Evolutionary conservation across 2,797 vertebrate genomes (phyloP).

Genomic region (Molossus alvarezi): DNA sequence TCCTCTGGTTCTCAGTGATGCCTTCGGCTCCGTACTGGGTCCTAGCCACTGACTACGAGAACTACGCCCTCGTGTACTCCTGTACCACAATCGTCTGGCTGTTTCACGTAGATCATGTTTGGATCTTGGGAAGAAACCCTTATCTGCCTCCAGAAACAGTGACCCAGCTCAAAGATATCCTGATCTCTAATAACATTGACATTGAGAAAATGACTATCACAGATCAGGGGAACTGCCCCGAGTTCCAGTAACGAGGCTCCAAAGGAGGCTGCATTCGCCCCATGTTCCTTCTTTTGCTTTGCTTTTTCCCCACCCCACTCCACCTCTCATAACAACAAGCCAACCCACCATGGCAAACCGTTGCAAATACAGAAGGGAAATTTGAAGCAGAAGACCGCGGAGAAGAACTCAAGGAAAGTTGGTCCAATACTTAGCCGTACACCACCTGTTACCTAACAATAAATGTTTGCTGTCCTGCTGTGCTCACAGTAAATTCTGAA

Average conservation of each 20-base stretch:
- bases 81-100: slow-evolving; percentile 94
- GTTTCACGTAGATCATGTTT: slow-evolving; percentile 95
- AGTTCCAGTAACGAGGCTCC: slow-evolving; percentile 82
- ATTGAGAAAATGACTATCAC: slow-evolving; percentile 92
- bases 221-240: slow-evolving; percentile 93
- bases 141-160: slow-evolving; percentile 92
- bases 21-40: slow-evolving; percentile 95
- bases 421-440: background rate
- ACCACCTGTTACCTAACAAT: slow-evolving; percentile 63
- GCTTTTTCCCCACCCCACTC: background rate
- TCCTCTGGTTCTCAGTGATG: slow-evolving; percentile 90
- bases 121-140: slow-evolving; percentile 94
- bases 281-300: slow-evolving; percentile 50
- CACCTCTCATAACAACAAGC: background rate
- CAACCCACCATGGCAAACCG: background rate
- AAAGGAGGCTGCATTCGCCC: background rate
- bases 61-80: slow-evolving; percentile 94
- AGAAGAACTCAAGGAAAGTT: slow-evolving; percentile 6
- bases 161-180: slow-evolving; percentile 90
- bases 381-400: background rate
- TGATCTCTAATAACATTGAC: slow-evolving; percentile 93
- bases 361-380: background rate
- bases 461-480: slow-evolving; percentile 75
- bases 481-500: slow-evolving; percentile 44
- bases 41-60: slow-evolving; percentile 95